Conservation (phyloP, 2,888 invertebrate species). For the Cantharis rustica region DNA sequence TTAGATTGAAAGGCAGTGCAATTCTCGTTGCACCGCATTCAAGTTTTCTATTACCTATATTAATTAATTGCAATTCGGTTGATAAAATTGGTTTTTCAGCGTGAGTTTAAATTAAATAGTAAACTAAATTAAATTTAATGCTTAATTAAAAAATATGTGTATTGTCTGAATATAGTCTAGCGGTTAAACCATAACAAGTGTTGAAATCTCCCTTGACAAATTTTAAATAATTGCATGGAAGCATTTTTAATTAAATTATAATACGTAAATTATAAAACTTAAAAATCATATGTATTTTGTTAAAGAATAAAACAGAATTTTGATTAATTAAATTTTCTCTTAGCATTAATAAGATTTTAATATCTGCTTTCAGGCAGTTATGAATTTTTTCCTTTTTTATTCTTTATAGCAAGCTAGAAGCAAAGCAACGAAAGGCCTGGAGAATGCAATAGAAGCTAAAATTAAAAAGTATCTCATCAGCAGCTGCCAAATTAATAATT, state of each 20-base stretch:
- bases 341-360: conserved; percentile 6
- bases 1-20: neutral
- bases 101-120: neutral
- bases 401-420: conserved; percentile 4
- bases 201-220: neutral
- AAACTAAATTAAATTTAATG: neutral
- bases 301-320: conserved; percentile 19
- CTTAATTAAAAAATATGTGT: neutral
- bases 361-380: conserved; percentile 6
- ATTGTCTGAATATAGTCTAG: neutral
- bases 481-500: conserved; percentile 23
- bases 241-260: neutral
- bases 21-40: neutral
- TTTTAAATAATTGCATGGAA: neutral
- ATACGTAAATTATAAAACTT: neutral
- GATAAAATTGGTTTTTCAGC: neutral
- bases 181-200: neutral
- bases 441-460: conserved; percentile 12
- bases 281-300: neutral
- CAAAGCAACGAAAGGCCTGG: neutral
- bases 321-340: conserved; percentile 20
- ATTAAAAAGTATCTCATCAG: conserved; percentile 19
- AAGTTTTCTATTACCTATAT: neutral
- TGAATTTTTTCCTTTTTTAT: conserved; percentile 7
- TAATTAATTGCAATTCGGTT: neutral